These are phyloP conservation scores for Gobio occitaniae DNA, from an alignment of 2,797 vertebrate species.

Conservation along the genomic window DNA sequence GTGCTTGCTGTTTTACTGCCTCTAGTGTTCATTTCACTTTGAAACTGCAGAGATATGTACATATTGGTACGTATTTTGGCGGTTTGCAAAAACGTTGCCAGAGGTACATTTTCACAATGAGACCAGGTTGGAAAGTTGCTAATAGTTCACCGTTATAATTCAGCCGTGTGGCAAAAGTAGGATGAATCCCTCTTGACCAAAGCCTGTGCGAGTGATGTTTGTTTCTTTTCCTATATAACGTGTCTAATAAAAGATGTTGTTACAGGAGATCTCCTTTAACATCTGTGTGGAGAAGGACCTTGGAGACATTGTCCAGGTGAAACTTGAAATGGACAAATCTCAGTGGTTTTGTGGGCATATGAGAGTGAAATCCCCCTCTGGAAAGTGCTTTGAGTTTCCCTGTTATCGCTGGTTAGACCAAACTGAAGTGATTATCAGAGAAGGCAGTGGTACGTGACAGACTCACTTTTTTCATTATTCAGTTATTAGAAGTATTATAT, in stretches of 20 bases:
- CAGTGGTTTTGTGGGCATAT: slow-evolving; percentile 94
- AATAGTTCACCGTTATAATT: too few relatives aligned
- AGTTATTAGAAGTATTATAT: not conserved
- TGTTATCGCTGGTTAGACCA: slow-evolving; percentile 85
- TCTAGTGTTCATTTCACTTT: too few relatives aligned
- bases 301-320: slow-evolving; percentile 88
- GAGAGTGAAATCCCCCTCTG: slow-evolving; percentile 88
- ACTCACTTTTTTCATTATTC: not conserved
- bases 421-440: slow-evolving; percentile 88
- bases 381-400: slow-evolving; percentile 76
- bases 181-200: too few relatives aligned
- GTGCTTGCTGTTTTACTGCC: too few relatives aligned
- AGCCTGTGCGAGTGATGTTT: too few relatives aligned
- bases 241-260: slow-evolving; percentile 11
- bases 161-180: too few relatives aligned
- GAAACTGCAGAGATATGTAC: too few relatives aligned
- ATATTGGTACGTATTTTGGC: too few relatives aligned
- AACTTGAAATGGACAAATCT: slow-evolving; percentile 89
- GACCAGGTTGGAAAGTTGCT: too few relatives aligned
- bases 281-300: slow-evolving; percentile 85
- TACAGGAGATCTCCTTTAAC: slow-evolving; percentile 91
- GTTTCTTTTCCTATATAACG: not conserved
- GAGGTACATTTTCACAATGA: too few relatives aligned
- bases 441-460: slow-evolving; percentile 82
- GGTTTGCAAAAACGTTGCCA: too few relatives aligned